phyloP scores from a whole-genome alignment of 2,113 vertebrate genomes.

The Megalops atlanticus region DNA sequence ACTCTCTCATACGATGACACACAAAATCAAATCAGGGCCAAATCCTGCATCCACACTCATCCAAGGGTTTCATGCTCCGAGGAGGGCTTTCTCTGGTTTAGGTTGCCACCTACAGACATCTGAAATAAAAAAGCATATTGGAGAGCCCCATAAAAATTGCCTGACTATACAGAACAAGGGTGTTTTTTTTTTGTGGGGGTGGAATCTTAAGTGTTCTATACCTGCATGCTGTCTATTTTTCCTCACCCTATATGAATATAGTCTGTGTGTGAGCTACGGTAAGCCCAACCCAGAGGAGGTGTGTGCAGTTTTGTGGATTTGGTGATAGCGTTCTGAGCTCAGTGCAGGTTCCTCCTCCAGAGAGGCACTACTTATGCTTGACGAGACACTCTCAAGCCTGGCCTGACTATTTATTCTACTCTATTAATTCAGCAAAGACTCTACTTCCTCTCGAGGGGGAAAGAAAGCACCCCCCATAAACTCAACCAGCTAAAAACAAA shows the following conservation, averaged over 20 bases:
- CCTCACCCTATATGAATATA: no score
- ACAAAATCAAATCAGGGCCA: neutral
- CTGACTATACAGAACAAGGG: no score
- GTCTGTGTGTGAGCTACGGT: neutral
- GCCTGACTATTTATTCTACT: constrained; percentile 52
- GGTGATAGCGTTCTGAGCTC: neutral
- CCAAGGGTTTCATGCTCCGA: no score
- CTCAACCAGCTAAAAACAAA: constrained; percentile 28
- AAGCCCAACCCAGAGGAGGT: neutral
- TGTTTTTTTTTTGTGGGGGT: no score
- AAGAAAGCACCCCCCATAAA: constrained; percentile 14
- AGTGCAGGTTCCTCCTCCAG: constrained; percentile 20
- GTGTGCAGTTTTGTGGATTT: neutral
- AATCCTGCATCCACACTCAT: neutral
- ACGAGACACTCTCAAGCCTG: constrained; percentile 48
- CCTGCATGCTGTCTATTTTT: no score
- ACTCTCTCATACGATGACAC: neutral
- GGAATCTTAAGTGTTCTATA: no score
- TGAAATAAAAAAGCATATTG: no score
- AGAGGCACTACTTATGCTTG: constrained; percentile 47
- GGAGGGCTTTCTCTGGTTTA: no score
- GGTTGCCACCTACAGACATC: no score
- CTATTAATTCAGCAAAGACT: constrained; percentile 41
- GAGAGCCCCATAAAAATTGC: no score
- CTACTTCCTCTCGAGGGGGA: neutral